A percentile compares a stretch with the other conserved stretches of the same genome.
These are phyloP conservation scores for Melanargia galathea DNA, from an alignment of 2,888 invertebrate genomes.

Conservation along the genomic window DNA sequence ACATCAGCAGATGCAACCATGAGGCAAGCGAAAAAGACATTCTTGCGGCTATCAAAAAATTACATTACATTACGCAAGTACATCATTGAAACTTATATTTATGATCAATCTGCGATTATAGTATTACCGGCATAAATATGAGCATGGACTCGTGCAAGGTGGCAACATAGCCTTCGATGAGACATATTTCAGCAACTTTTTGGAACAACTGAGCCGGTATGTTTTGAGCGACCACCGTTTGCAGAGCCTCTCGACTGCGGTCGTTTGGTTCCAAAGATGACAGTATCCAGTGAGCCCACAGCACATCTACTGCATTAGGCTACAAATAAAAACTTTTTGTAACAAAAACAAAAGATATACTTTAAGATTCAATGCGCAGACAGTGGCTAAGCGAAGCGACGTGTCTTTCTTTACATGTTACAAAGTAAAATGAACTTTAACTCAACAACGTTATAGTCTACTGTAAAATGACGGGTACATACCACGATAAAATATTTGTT, in stretches of 20 bases:
- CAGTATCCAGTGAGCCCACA: slow-evolving; percentile 84
- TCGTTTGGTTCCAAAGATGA: slow-evolving; percentile 59
- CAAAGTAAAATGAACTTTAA: no score
- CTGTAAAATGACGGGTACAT: no score
- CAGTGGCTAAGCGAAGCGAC: no score
- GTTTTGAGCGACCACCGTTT: slow-evolving; percentile 57
- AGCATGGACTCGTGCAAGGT: slow-evolving; percentile 85
- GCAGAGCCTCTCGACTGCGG: slow-evolving; percentile 51
- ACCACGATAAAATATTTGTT: no score
- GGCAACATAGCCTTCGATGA: slow-evolving; percentile 80
- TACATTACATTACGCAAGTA: neutral
- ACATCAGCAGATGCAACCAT: no score
- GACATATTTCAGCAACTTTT: slow-evolving; percentile 76
- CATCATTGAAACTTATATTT: no score
- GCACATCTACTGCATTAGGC: slow-evolving; percentile 84
- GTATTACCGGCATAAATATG: slow-evolving; percentile 86
- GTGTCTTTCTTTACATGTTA: no score
- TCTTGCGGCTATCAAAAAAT: no score
- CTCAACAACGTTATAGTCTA: no score
- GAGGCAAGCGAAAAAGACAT: no score
- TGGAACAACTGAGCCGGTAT: slow-evolving; percentile 65
- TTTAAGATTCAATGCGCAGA: neutral
- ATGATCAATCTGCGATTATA: neutral
- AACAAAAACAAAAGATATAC: no score
- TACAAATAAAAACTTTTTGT: slow-evolving; percentile 44